These are phyloP conservation scores for Samia ricini DNA, from an alignment of 1,140 invertebrate genomes.

Conservation along the genomic window DNA sequence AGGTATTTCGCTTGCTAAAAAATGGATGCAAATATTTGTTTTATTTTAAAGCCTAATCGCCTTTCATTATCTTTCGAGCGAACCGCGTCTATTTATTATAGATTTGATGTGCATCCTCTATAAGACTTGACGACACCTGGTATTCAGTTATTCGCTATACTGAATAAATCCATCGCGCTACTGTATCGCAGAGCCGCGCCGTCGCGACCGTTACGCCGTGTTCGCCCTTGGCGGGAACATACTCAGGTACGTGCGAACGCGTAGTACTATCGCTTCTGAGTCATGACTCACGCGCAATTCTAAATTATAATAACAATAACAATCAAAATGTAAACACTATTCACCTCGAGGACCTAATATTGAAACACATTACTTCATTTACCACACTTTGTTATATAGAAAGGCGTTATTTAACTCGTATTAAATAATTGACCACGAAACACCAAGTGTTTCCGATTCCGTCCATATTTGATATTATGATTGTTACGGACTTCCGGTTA, in stretches of 20 bases:
- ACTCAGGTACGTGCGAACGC: not conserved
- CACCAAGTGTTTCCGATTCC: conserved; percentile 16
- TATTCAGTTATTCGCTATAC: no score
- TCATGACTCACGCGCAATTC: conserved; percentile 27
- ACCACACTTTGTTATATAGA: conserved; percentile 17
- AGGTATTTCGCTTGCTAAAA: no score
- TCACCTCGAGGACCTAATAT: conserved; percentile 31
- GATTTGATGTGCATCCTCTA: no score
- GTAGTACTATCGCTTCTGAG: conserved; percentile 11
- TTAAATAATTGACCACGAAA: conserved; percentile 17
- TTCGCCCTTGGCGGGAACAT: not conserved
- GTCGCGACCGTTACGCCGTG: not conserved
- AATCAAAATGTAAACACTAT: conserved; percentile 21
- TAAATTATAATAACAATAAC: conserved; percentile 27
- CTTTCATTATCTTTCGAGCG: no score
- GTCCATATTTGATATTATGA: not conserved
- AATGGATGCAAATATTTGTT: no score
- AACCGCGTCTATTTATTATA: no score
- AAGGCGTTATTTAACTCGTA: not conserved
- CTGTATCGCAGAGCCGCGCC: no score
- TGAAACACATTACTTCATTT: conserved; percentile 28
- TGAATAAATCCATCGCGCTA: no score
- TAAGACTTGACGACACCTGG: no score
- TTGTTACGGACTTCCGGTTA: not conserved
- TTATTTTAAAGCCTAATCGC: no score